Evolutionary conservation across 1,140 invertebrate genomes (phyloP).

Genomic region (Tetraneura akinire): DNA sequence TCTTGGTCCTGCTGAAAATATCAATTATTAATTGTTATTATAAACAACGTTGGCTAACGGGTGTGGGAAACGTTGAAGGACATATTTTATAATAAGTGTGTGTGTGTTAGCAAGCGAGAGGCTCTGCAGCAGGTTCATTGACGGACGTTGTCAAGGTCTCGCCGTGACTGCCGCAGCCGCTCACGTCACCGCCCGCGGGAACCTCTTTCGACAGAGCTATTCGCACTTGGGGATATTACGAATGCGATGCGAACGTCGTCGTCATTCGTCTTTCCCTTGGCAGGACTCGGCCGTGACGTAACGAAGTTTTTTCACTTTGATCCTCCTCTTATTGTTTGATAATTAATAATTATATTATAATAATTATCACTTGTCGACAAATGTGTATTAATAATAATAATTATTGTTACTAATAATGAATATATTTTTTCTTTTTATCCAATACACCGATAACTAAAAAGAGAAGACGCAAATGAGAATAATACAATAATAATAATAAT

Average conservation of each 20-base stretch:
- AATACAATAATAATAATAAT: not conserved
- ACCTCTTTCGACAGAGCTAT: not conserved
- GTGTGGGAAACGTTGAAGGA: not conserved
- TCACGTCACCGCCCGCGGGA: too few relatives aligned
- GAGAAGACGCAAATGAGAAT: too few relatives aligned
- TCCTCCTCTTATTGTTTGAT: not conserved
- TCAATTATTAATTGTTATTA: not conserved
- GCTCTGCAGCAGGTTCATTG: constrained; percentile 38
- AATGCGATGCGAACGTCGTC: too few relatives aligned
- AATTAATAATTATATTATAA: not conserved
- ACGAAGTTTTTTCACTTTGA: not conserved
- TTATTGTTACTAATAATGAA: too few relatives aligned
- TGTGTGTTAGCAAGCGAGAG: not conserved
- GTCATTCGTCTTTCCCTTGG: not conserved
- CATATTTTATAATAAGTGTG: not conserved
- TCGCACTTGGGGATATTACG: not conserved
- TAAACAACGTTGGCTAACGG: not conserved
- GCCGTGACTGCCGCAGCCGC: not conserved
- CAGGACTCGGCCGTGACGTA: constrained; percentile 7
- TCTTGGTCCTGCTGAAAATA: not conserved
- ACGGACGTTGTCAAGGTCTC: constrained; percentile 48
- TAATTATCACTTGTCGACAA: too few relatives aligned
- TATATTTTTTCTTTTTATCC: too few relatives aligned
- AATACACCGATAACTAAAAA: not conserved
- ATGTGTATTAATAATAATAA: too few relatives aligned